Evolutionary conservation across 1,140 invertebrate genomes (phyloP), one percentile per base, ranked within the genome.

Genomic region (Anagrus nilaparvatae): DNA sequence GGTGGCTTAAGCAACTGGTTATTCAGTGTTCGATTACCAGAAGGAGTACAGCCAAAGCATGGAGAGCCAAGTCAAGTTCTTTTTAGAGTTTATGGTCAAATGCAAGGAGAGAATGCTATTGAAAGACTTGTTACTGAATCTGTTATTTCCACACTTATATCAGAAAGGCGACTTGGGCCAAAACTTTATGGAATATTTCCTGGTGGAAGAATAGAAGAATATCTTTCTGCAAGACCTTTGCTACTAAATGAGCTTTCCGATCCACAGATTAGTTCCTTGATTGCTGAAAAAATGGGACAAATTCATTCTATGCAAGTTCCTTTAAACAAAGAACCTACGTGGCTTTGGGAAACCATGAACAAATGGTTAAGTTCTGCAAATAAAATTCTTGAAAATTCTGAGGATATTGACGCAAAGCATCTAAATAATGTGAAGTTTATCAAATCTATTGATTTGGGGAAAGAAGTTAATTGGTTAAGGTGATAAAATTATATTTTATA

Each of bases 121-220:
- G 87, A 90, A 53, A 78, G 78, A 16, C 79, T 93, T 31, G 84
- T 94, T 31, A 92, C 87, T 3, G 90, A 95, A 58, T 91, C 84
- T 10, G 90, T 96, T 1, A 88, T 97, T 30, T 97, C 95, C 59
- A 89, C 91, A 0, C 64, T 97, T 14, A 68, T 97, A 2, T 90
- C 92, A 0, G 95, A 98, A 64, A 76, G 91, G 36, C 76, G 82
- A 35, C 73, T 97, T 4, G 95, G 95, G 1, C 95, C 95, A 0
- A 91, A 88, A 56, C 69, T 98, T 2, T 89, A 94, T 61, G 95
- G 95, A 1, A 84, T 97, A n/a, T 98, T 97, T 61, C 89, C 89
- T 7, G 81, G 89, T 9, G 95, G 95, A 5, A 76, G 95, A 39
- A 83, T 99, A 28, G 95, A 99, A 63, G 87, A 98, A 66, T 97